Conservation (phyloP, 2,888 invertebrate genomes). For the Chesias legatella region DNA sequence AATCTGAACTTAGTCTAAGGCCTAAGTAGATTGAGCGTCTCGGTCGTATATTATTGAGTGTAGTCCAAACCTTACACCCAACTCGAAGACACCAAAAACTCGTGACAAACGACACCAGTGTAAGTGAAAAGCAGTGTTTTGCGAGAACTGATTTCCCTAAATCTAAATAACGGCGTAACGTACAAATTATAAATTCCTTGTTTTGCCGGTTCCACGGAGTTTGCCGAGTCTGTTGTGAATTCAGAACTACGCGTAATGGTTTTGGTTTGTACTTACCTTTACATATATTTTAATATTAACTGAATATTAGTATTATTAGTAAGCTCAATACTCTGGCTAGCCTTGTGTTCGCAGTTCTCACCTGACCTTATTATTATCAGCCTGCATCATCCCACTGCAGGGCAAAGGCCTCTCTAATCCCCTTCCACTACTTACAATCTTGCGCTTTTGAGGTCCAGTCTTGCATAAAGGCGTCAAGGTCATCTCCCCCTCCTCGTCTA, state of each 20-base stretch:
- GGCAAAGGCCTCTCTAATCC: too few species aligned
- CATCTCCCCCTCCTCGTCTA: too few species aligned
- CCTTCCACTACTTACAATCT: too few species aligned
- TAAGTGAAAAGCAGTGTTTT: constrained; percentile 75
- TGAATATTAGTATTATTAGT: too few species aligned
- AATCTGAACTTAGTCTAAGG: too few species aligned
- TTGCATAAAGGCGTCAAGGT: too few species aligned
- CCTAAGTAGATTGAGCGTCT: background rate
- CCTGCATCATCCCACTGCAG: too few species aligned
- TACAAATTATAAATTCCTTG: constrained; percentile 66
- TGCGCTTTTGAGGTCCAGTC: too few species aligned
- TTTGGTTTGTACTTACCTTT: background rate
- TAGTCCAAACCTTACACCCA: constrained; percentile 21
- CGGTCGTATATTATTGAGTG: background rate
- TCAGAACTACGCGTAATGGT: constrained; percentile 6
- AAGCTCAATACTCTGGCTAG: too few species aligned
- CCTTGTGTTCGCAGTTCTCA: too few species aligned
- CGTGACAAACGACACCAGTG: constrained; percentile 64
- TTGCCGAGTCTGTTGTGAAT: constrained; percentile 27
- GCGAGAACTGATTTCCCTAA: constrained; percentile 67
- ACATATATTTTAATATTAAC: too few species aligned
- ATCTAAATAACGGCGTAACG: constrained; percentile 73
- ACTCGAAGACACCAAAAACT: constrained; percentile 55
- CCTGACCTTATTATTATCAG: too few species aligned
- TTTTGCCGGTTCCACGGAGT: constrained; percentile 52